Evolutionary conservation across 1,140 invertebrate genomes (phyloP).

Genomic region (Leucophenga varia): DNA sequence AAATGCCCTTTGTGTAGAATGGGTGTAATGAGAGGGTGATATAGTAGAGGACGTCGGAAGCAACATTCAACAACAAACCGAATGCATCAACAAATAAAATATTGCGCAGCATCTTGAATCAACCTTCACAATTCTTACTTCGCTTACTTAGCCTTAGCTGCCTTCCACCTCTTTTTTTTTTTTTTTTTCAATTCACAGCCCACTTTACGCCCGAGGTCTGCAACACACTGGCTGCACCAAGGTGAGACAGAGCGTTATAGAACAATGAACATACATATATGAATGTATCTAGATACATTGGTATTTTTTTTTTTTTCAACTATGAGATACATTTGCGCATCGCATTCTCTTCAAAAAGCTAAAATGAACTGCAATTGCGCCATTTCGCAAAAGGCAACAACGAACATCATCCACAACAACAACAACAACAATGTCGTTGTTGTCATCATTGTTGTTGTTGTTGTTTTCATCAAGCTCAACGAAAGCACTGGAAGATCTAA

Average conservation of each 20-base stretch:
- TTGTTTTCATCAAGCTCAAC: background rate
- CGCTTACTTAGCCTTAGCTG: too few relatives aligned
- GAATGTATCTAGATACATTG: constrained; percentile 4
- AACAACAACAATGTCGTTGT: background rate
- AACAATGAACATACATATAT: background rate
- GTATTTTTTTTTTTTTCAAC: constrained; percentile 13
- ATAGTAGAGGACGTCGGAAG: background rate
- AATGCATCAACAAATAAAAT: background rate
- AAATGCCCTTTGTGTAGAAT: background rate
- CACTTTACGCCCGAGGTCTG: background rate
- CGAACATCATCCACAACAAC: too few relatives aligned
- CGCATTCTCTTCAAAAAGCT: too few relatives aligned
- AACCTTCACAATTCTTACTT: too few relatives aligned
- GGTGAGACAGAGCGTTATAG: constrained; percentile 10
- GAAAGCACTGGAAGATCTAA: constrained; percentile 10
- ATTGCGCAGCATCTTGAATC: constrained; percentile 49
- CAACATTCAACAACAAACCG: background rate
- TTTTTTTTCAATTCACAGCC: too few relatives aligned
- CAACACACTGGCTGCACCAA: constrained; percentile 18
- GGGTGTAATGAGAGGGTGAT: too few relatives aligned
- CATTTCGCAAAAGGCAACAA: constrained; percentile 6
- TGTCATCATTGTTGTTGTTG: constrained; percentile 1
- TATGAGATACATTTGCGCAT: background rate
- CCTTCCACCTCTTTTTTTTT: too few relatives aligned
- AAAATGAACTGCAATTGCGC: constrained; percentile 18